Conservation (phyloP, 2,888 invertebrate species). For the Apotomis turbidana region DNA sequence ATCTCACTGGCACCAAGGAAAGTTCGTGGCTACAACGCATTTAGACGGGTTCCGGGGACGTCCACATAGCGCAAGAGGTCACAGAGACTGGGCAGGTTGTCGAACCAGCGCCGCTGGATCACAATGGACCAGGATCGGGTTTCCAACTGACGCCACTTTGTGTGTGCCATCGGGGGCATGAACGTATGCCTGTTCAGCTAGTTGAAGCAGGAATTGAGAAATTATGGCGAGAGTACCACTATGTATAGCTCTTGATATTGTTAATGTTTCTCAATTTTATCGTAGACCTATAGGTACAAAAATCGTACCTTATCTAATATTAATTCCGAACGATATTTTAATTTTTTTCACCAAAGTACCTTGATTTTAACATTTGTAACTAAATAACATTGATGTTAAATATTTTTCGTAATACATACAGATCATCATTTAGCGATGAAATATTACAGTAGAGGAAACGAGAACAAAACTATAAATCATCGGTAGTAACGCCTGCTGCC, state of each 20-base stretch:
- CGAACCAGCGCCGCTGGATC: conserved; percentile 62
- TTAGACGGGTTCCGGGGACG: conserved; percentile 62
- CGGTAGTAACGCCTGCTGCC: not conserved
- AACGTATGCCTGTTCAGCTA: conserved; percentile 52
- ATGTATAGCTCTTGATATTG: not conserved
- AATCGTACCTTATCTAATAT: too few relatives aligned
- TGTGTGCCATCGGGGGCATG: conserved; percentile 68
- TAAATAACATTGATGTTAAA: not conserved
- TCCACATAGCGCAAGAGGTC: conserved; percentile 71
- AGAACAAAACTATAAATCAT: conserved; percentile 8
- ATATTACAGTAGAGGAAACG: not conserved
- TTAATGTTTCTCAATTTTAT: too few relatives aligned
- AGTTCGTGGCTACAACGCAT: conserved; percentile 56
- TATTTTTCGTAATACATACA: not conserved
- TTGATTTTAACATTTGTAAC: not conserved
- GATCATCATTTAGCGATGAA: not conserved
- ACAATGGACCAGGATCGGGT: conserved; percentile 70
- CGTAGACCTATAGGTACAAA: too few relatives aligned
- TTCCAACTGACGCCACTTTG: conserved; percentile 67
- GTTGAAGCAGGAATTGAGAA: conserved; percentile 8
- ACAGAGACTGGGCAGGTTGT: conserved; percentile 76
- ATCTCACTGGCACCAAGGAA: conserved; percentile 60
- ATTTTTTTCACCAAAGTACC: too few relatives aligned
- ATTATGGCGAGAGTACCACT: too few relatives aligned
- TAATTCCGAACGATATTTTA: too few relatives aligned